Conservation (phyloP, 2,113 vertebrate genomes). For the Forbesichthys agassizii region DNA sequence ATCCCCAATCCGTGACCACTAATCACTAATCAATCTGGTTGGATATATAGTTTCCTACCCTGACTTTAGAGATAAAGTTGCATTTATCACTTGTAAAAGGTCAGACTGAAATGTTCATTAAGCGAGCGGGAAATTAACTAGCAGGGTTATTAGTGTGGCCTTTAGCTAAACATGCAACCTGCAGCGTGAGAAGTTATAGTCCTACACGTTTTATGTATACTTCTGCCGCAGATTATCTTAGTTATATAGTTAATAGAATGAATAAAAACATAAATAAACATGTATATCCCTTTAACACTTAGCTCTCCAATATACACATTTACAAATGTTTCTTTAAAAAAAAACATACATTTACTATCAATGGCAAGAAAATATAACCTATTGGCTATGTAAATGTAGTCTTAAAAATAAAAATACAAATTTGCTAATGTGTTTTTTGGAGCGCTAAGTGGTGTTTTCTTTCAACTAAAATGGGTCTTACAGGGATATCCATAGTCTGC, state of each 20-base stretch:
- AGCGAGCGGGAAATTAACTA: conserved; percentile 86
- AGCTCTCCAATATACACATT: too few relatives aligned
- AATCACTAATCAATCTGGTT: conserved; percentile 79
- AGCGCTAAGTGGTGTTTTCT: too few relatives aligned
- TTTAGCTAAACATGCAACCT: conserved; percentile 77
- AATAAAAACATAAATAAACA: neutral
- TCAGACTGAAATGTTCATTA: conserved; percentile 86
- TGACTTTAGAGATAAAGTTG: conserved; percentile 83
- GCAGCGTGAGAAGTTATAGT: conserved; percentile 54
- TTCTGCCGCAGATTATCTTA: too few relatives aligned
- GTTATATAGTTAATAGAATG: too few relatives aligned
- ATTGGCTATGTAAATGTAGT: too few relatives aligned
- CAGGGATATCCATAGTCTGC: neutral
- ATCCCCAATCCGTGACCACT: conserved; percentile 41
- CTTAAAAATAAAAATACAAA: too few relatives aligned
- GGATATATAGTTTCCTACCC: conserved; percentile 79
- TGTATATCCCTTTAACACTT: too few relatives aligned
- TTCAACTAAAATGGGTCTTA: too few relatives aligned
- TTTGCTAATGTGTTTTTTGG: too few relatives aligned
- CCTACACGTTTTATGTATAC: neutral
- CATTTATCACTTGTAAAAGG: conserved; percentile 81
- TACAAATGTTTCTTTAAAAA: too few relatives aligned
- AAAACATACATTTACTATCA: too few relatives aligned
- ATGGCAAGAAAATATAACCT: too few relatives aligned
- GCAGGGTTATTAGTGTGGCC: conserved; percentile 76